Evolutionary conservation across 2,113 vertebrate species (phyloP), one percentile per base, ranked within the genome.

Genomic region (Cynocephalus volans): DNA sequence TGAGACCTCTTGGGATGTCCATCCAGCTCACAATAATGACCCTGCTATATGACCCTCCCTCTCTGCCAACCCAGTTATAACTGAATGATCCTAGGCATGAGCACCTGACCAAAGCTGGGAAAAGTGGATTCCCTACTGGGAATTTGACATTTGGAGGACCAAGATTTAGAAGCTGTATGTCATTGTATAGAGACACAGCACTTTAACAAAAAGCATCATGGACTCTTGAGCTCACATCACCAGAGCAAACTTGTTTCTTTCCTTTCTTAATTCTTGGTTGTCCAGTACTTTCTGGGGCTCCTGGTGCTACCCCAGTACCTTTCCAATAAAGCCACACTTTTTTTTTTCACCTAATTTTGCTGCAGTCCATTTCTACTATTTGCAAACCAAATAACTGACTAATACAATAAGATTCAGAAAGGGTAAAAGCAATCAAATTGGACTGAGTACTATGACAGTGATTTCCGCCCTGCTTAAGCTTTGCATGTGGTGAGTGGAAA

Each of bases 381-480:
- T 77, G 45, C 88, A 75, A 91, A 58, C 54, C 33, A 75, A 89
- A 14, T 19, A 62, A 19, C 21, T 60, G 54, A 92, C 5, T 14
- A 65, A 52, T 21, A 54, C 5, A 64, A 3, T 31, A 64, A 81
- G 21, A 60, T 33, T 80, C 0, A 1, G 58, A 93, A 41, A 13
- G 8, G 33, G 64, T 52, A 64, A 69, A 85, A 48, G 23, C 33
- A 45, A 6, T 56, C n/a, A 13, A n/a, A 18, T 3, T 26, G 1
- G n/a, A 4, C 73, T 45, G 5, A 69, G 17, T 13, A 24, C 15
- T 8, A 54, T 1, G 13, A 69, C 86, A 11, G 0, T 0, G 17
- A n/a, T 11, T 52, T 70, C 54, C 48, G n/a, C 1, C 0, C 56
- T 28, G 28, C 26, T 72, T 64, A 5, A 26, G 67, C 31, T 52